Evolutionary conservation across 2,113 vertebrate species (phyloP), one percentile per base, ranked within the genome.

Genomic region (Ptychochromis oligacanthus): DNA sequence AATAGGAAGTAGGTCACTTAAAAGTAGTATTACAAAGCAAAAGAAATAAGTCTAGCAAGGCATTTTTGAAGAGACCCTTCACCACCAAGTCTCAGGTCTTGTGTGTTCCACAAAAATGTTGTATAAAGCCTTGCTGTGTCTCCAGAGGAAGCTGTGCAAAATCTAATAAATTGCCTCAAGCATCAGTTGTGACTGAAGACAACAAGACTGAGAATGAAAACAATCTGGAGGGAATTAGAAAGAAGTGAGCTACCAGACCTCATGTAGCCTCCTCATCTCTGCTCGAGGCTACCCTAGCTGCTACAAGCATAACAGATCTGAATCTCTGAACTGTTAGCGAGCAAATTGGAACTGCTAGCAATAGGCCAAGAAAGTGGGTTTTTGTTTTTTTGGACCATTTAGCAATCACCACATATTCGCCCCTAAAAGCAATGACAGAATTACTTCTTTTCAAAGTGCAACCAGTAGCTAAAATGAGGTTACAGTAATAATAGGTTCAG

Each of bases 101-200:
- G 61, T 38, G 26, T 20, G 24, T 18, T 38, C 34, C 18, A n/a
- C 12, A 22, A 52, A 12, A 36, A 79, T 12, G 57, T 59, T 10
- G n/a, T 26, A 38, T 34, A 17, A 57, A 52, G 74, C 22, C 40
- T 43, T 43, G 10, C 12, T 17, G 46, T 59, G 61, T 60, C 64
- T 84, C 62, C 31, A 28, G 31, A 78, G 75, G 75, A 58, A 84
- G 34, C 31, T 54, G 75, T 58, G 62, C 55, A 70, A 60, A 61
- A 84, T 54, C 56, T 61, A 57, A 79, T 56, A 74, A 79, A 79
- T 36, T 72, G 77, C 82, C 65, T 79, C 28, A 55, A 62, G 77
- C 57, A 43, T 56, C 46, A 43, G 24, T 34, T 75, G 65, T 74
- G 76, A 62, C 82, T 79, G 49, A 78, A 62, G 34, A 72, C 34